Evolutionary conservation across 2,797 vertebrate genomes (phyloP).

Genomic region (Tapera naevia): DNA sequence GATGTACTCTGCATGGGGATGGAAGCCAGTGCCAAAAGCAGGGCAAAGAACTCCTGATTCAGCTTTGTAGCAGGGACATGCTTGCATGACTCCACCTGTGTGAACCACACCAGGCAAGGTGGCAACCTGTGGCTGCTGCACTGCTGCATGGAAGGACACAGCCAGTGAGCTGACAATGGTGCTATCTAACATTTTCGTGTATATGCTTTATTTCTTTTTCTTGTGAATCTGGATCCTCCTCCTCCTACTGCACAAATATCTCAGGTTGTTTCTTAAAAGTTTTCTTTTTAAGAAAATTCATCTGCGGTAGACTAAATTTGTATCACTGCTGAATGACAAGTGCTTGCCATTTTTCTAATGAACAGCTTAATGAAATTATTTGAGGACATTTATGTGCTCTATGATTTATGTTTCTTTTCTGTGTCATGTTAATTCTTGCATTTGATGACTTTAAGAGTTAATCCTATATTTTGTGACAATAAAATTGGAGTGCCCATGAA

Average conservation of each 20-base stretch:
- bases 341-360: background rate
- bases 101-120: rapidly evolving
- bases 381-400: background rate
- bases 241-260: background rate
- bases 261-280: background rate
- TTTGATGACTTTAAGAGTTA: background rate
- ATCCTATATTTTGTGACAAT: background rate
- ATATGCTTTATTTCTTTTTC: background rate
- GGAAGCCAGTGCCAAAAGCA: background rate
- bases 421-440: background rate
- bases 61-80: background rate
- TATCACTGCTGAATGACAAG: background rate
- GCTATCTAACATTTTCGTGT: background rate
- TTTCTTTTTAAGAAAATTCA: background rate
- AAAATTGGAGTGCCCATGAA: background rate
- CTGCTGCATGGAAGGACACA: background rate
- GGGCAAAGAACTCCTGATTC: background rate
- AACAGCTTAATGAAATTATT: background rate
- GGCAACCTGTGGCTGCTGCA: background rate
- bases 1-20: background rate
- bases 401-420: background rate
- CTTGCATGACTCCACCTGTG: background rate
- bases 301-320: background rate
- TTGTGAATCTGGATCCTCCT: background rate
- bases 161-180: background rate